Evolutionary conservation across 1,140 invertebrate species (phyloP).

Genomic region (Acyrthosiphon pisum): DNA sequence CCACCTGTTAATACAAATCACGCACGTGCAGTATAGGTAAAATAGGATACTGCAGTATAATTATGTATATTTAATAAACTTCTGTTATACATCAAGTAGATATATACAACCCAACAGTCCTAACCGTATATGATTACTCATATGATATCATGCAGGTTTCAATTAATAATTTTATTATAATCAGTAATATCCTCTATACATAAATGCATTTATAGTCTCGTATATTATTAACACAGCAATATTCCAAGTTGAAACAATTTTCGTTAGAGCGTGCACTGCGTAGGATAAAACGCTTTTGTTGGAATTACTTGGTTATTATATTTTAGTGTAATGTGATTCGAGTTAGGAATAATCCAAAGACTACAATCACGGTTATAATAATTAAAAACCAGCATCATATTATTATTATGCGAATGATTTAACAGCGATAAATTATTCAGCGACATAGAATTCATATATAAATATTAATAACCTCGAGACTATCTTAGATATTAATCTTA

Average conservation of each 20-base stretch:
- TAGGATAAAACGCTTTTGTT: background rate
- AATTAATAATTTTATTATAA: background rate
- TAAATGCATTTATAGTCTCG: background rate
- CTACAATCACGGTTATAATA: background rate
- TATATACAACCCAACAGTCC: no score
- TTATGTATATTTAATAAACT: background rate
- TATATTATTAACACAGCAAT: background rate
- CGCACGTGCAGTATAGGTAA: background rate
- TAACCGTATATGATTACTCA: background rate
- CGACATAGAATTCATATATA: background rate
- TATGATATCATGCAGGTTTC: background rate
- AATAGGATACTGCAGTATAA: background rate
- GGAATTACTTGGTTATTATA: background rate
- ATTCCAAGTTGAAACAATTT: background rate
- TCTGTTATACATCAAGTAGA: background rate
- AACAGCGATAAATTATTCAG: background rate
- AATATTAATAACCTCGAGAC: background rate
- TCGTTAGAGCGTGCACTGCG: background rate
- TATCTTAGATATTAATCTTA: background rate
- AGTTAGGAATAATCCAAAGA: background rate
- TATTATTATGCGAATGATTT: background rate
- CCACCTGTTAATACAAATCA: slow-evolving; percentile 70
- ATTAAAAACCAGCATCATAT: background rate
- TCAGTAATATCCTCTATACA: background rate
- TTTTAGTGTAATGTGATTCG: background rate